Evolutionary conservation across 2,797 vertebrate species (phyloP).

Genomic region (Hippocampus kuda): DNA sequence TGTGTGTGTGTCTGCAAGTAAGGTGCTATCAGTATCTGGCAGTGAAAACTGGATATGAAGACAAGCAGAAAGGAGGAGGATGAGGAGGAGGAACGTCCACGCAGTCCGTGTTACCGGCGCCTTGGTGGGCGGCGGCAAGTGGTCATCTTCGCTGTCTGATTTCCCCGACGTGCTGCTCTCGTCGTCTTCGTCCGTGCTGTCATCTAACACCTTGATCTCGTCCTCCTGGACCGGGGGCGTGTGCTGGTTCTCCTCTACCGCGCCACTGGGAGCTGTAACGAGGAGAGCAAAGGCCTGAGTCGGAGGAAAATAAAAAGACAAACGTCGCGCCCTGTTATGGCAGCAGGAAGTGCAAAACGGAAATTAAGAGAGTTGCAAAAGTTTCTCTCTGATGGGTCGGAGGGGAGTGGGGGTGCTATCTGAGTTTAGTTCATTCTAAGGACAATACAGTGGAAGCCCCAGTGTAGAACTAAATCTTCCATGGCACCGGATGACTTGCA

Average conservation of each 20-base stretch:
- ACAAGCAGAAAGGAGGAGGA: slow-evolving; percentile 42
- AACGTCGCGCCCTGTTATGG: not conserved
- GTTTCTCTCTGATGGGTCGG: not conserved
- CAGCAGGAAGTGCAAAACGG: not conserved
- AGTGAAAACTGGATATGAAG: slow-evolving; percentile 48
- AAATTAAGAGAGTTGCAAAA: not conserved
- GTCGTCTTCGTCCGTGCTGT: slow-evolving; percentile 11
- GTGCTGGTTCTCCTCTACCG: slow-evolving; percentile 19
- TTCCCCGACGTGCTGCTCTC: slow-evolving; percentile 18
- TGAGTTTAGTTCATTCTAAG: not conserved
- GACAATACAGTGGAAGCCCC: not conserved
- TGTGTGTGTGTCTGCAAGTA: slow-evolving; percentile 23
- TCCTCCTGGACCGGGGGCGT: slow-evolving; percentile 17
- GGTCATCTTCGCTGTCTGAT: slow-evolving; percentile 27
- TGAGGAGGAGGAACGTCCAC: slow-evolving; percentile 41
- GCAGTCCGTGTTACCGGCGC: slow-evolving; percentile 51
- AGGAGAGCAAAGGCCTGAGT: slow-evolving; percentile 8
- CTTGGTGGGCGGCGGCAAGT: slow-evolving; percentile 38
- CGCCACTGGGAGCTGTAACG: slow-evolving; percentile 13
- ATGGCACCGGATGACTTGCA: not conserved
- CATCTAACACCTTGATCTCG: slow-evolving; percentile 15
- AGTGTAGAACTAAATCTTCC: not conserved
- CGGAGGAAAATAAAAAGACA: slow-evolving; percentile 7
- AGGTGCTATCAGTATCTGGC: slow-evolving; percentile 37
- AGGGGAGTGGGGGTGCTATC: not conserved